phyloP scores from a whole-genome alignment of 2,113 vertebrate species.

The Spermophilus dauricus region DNA sequence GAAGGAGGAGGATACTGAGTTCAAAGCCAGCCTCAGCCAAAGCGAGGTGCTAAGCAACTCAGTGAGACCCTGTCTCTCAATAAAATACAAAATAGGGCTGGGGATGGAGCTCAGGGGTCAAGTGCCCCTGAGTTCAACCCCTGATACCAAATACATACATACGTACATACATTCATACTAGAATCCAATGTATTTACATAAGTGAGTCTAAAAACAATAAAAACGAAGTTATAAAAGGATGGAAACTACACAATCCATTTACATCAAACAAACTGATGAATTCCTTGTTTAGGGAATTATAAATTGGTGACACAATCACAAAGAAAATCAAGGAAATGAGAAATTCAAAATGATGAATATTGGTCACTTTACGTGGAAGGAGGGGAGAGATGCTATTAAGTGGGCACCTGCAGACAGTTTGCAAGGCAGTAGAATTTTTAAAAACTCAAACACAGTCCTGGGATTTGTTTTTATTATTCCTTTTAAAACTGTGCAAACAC shows the following conservation, averaged over 20 bases:
- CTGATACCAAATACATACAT: no score
- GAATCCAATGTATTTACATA: background rate
- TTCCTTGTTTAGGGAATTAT: background rate
- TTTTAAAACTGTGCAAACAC: background rate
- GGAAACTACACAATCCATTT: background rate
- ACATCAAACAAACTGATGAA: background rate
- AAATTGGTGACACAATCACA: background rate
- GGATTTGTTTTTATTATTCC: background rate
- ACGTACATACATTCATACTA: no score
- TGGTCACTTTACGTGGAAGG: background rate
- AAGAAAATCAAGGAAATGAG: background rate
- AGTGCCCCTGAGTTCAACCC: no score
- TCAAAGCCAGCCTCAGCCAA: no score
- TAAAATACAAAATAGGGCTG: no score
- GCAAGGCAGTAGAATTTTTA: background rate
- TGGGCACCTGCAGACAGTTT: background rate
- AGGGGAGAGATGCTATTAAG: background rate
- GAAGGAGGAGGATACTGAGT: no score
- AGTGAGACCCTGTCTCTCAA: no score
- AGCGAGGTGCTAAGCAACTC: no score
- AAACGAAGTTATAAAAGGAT: background rate
- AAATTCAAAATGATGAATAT: background rate
- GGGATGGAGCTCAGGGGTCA: no score
- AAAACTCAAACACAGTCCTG: background rate
- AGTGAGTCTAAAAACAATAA: background rate